A percentile compares a stretch with the other conserved stretches of the same genome.
Conservation (phyloP, 2,888 invertebrate species). For the Liopterus haemorrhoidalis region DNA sequence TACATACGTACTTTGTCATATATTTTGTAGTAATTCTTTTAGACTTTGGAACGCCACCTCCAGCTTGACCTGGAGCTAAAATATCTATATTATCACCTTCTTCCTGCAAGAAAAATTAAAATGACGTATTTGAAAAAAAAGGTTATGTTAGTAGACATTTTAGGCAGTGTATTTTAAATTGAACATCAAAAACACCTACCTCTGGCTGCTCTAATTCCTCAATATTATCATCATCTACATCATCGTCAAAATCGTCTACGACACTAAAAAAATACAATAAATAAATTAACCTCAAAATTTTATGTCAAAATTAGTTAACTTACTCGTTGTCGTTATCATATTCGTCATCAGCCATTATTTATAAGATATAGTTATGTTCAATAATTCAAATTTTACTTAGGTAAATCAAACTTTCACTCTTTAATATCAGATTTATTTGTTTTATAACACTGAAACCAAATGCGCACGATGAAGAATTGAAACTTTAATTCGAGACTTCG, state of each 20-base stretch:
- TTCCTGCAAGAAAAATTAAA: constrained; percentile 45
- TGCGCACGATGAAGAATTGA: no score
- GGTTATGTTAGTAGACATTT: neutral
- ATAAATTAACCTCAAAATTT: constrained; percentile 9
- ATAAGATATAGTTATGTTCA: neutral
- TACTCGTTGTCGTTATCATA: constrained; percentile 74
- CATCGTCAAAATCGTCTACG: constrained; percentile 81
- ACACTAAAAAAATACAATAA: constrained; percentile 46
- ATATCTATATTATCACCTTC: constrained; percentile 83
- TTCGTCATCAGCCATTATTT: constrained; percentile 79
- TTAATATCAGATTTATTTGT: no score
- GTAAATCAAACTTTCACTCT: no score
- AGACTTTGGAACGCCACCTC: constrained; percentile 75
- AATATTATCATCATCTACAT: constrained; percentile 82
- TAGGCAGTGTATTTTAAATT: neutral
- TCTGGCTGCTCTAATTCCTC: constrained; percentile 83
- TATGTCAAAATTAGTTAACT: constrained; percentile 1
- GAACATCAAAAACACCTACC: constrained; percentile 33
- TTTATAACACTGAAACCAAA: no score
- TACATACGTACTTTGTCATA: constrained; percentile 80
- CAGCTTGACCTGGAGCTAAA: constrained; percentile 70
- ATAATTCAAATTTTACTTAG: no score
- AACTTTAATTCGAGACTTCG: no score
- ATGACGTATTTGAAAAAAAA: neutral
- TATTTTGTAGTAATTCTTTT: constrained; percentile 95